Base-by-base conservation (phyloP, 2,113 vertebrate species). In the Tragelaphus scriptus region DNA sequence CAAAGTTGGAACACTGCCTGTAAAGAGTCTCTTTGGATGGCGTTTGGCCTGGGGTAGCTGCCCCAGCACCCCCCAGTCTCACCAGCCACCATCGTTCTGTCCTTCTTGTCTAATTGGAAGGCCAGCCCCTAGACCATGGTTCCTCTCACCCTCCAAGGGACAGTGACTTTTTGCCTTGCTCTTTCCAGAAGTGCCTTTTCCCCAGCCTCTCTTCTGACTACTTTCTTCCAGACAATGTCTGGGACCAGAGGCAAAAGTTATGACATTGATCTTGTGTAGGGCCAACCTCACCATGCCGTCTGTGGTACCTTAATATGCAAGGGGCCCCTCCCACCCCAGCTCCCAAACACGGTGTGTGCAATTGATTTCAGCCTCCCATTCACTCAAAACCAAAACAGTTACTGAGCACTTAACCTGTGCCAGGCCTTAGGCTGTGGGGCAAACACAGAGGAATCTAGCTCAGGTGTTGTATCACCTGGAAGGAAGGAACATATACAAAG, bases 251-350 rank as follows among this genome's bases (percentile, higher is more conserved):
- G 49, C 56, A 75, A n/a, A 71, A 63, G 47, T 32, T 23, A 59
- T 30, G 82, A 53, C n/a, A 3, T 0, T 25, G 7, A 40, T 16
- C 47, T 25, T 0, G 1, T 7, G 2, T 44, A 7, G 6, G 28
- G 2, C 30, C 79, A 55, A 56, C 26, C 49, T 58, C 47, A 59
- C 32, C 6, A 13, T 2, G 6, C 21, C 19, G 0, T 51, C 7
- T 40, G 15, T 28, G 28, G 2, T 7, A 79, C 13, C 40, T 12
- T 4, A 6, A 16, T 25, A 21, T 7, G 19, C 65, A 65, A 56
- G 3, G 44, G 59, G 19, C 5, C 81, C 28, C 25, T 30, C n/a
- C 7, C 10, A 47, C 25, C 16, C 68, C 10, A 81, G 63, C 44
- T 88, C 44, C 59, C 47, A 26, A 19, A 84, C 28, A 15, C 1